phyloP scores from a whole-genome alignment of 2,113 vertebrate genomes.

The Poeciliopsis retropinna region DNA sequence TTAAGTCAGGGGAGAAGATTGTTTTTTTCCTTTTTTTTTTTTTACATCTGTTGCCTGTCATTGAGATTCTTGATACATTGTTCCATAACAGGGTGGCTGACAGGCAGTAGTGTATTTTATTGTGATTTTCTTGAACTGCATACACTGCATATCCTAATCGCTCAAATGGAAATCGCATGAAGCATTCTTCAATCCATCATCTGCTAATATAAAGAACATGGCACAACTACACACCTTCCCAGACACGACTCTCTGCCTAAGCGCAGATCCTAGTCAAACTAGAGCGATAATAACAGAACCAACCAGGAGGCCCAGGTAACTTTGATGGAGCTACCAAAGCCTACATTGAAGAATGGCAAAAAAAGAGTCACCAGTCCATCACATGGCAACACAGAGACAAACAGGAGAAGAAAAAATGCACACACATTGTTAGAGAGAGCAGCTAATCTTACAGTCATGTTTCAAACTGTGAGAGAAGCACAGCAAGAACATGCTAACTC shows the following conservation, averaged over 20 bases:
- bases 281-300: no score
- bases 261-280: no score
- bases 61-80: slow-evolving; percentile 26
- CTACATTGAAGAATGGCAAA: no score
- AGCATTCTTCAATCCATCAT: no score
- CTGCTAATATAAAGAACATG: no score
- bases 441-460: not conserved
- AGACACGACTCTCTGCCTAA: no score
- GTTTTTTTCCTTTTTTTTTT: slow-evolving; percentile 8
- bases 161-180: no score
- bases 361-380: no score
- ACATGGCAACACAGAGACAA: not conserved
- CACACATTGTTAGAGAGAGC: not conserved
- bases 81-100: slow-evolving; percentile 7
- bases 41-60: slow-evolving; percentile 10
- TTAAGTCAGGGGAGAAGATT: slow-evolving; percentile 1
- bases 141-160: slow-evolving; percentile 3
- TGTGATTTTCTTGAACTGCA: not conserved
- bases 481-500: no score
- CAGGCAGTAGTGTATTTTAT: slow-evolving; percentile 11
- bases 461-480: not conserved
- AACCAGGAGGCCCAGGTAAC: no score
- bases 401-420: not conserved
- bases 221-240: no score
- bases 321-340: no score